phyloP scores from a whole-genome alignment of 1,140 invertebrate species.

The Drosophila leontia region DNA sequence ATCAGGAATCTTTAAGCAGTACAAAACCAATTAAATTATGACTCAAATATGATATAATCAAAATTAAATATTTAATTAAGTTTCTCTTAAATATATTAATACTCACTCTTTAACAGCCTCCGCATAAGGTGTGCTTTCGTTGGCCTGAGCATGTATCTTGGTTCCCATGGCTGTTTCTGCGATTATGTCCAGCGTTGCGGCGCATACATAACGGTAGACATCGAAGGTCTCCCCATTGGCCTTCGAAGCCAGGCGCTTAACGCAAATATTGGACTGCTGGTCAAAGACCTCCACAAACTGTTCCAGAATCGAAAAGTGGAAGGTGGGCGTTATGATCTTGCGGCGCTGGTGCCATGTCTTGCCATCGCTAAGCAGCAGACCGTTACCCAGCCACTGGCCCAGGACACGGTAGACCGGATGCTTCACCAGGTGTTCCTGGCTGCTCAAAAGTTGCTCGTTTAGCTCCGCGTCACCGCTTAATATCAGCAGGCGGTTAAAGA shows the following conservation, averaged over 20 bases:
- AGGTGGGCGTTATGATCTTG: slow-evolving; percentile 90
- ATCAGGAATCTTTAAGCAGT: background rate
- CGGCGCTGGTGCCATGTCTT: slow-evolving; percentile 66
- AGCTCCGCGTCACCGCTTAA: slow-evolving; percentile 81
- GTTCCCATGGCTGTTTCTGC: slow-evolving; percentile 94
- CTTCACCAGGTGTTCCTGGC: slow-evolving; percentile 71
- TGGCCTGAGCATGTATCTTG: slow-evolving; percentile 89
- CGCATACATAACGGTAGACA: slow-evolving; percentile 57
- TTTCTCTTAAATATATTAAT: background rate
- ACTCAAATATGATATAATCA: too few species aligned
- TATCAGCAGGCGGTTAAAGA: slow-evolving; percentile 84
- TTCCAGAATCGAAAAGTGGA: slow-evolving; percentile 92
- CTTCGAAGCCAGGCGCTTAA: slow-evolving; percentile 86
- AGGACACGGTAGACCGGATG: slow-evolving; percentile 80
- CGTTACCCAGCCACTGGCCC: slow-evolving; percentile 88
- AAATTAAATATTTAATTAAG: background rate
- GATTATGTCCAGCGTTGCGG: slow-evolving; percentile 84
- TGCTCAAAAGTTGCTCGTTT: slow-evolving; percentile 65
- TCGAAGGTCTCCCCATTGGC: slow-evolving; percentile 85
- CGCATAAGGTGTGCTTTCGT: slow-evolving; percentile 90
- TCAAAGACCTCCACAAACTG: slow-evolving; percentile 91
- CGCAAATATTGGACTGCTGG: slow-evolving; percentile 89
- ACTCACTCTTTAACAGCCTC: slow-evolving; percentile 87
- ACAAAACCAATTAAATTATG: background rate
- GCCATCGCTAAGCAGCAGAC: slow-evolving; percentile 87